A percentile compares a stretch with the other conserved stretches of the same genome.
Evolutionary conservation across 2,888 invertebrate genomes (phyloP).

Genomic region (Andrena minutula): DNA sequence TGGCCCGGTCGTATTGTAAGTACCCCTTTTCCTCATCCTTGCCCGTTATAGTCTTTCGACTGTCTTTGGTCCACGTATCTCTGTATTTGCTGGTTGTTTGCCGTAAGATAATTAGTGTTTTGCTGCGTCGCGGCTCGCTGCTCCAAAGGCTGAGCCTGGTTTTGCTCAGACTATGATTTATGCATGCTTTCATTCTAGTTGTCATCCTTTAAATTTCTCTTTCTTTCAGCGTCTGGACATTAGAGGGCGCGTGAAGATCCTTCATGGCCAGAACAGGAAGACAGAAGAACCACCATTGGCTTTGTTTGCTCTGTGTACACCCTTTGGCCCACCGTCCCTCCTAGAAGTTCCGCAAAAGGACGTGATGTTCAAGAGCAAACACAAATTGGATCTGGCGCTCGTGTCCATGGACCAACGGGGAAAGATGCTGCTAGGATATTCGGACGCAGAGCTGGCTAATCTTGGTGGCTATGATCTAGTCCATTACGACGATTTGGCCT

Average conservation of each 20-base stretch:
- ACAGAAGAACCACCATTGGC: constrained; percentile 97
- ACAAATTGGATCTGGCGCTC: constrained; percentile 97
- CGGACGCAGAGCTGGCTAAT: constrained; percentile 95
- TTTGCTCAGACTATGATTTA: constrained; percentile 73
- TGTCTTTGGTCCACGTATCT: constrained; percentile 51
- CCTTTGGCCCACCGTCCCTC: constrained; percentile 98
- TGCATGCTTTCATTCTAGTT: constrained; percentile 28
- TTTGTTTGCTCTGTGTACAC: constrained; percentile 98
- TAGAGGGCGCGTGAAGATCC: constrained; percentile 97
- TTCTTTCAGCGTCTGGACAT: constrained; percentile 96
- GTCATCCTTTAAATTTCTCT: neutral
- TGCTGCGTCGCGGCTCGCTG: constrained; percentile 64
- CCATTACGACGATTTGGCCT: constrained; percentile 98
- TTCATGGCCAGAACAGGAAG: constrained; percentile 98
- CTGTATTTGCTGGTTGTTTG: constrained; percentile 72
- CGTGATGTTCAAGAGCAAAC: constrained; percentile 99
- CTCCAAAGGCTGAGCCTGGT: constrained; percentile 48
- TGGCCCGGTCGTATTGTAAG: constrained; percentile 49
- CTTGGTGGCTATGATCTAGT: constrained; percentile 99
- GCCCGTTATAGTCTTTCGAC: constrained; percentile 45
- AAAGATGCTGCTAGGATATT: constrained; percentile 97
- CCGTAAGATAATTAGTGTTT: constrained; percentile 82
- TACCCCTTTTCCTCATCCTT: constrained; percentile 23
- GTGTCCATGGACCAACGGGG: constrained; percentile 99
- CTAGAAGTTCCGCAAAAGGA: constrained; percentile 99